phyloP scores from a whole-genome alignment of 2,797 vertebrate species.

The Calcarius lapponicus region DNA sequence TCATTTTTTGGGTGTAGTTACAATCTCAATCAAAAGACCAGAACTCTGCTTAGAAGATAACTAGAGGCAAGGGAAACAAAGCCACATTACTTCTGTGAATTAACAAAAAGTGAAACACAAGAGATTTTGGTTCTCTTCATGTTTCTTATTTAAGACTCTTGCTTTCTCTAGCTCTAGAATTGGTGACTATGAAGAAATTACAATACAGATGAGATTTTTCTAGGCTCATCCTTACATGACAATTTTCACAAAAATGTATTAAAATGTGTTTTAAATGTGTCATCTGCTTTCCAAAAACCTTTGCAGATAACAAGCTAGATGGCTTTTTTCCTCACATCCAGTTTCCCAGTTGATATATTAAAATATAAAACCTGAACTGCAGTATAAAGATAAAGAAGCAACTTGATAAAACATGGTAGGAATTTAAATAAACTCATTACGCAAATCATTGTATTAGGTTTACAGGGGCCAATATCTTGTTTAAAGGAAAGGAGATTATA shows the following conservation, averaged over 20 bases:
- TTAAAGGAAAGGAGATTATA: not conserved
- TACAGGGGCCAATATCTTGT: not conserved
- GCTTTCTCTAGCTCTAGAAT: not conserved
- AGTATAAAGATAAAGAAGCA: conserved; percentile 24
- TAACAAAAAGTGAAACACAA: not conserved
- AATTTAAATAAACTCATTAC: conserved; percentile 44
- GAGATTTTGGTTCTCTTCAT: not conserved
- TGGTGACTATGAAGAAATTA: not conserved
- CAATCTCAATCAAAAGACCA: not conserved
- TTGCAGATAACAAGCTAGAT: not conserved
- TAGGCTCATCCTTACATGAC: not conserved
- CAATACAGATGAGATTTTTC: not conserved
- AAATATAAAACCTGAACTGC: not conserved
- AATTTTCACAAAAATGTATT: not conserved
- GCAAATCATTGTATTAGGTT: not conserved
- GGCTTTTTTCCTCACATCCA: not conserved
- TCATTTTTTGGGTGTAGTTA: not conserved
- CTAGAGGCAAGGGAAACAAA: not conserved
- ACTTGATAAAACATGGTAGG: not conserved
- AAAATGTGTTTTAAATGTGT: not conserved
- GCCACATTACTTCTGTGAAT: not conserved
- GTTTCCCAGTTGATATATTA: not conserved
- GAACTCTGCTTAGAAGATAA: not conserved
- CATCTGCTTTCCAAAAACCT: not conserved
- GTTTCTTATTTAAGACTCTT: not conserved